Percentiles rank a stretch among this genome's conserved stretches.
Conservation (phyloP, 2,113 vertebrate genomes). For the Atlantisia rogersi region DNA sequence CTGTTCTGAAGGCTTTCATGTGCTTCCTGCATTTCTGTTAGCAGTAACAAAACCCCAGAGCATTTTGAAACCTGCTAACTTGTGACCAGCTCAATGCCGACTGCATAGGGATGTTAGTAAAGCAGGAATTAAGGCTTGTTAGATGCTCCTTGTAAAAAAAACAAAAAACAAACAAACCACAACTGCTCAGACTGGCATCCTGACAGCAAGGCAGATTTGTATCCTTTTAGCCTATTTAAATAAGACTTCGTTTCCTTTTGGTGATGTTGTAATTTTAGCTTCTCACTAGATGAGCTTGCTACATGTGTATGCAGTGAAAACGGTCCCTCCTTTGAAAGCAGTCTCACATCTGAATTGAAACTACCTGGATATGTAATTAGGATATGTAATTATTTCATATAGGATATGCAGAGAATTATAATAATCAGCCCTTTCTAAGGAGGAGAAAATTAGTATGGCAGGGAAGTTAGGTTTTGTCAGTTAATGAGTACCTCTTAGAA, state of each 20-base stretch:
- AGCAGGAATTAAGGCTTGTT: background rate
- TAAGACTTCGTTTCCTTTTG: background rate
- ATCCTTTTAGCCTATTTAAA: background rate
- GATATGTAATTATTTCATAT: conserved; percentile 17
- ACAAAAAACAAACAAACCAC: background rate
- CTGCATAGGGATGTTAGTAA: background rate
- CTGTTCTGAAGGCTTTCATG: background rate
- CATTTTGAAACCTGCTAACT: background rate
- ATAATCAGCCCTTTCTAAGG: background rate
- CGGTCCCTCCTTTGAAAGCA: background rate
- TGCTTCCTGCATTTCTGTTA: background rate
- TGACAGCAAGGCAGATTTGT: background rate
- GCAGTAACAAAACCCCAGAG: background rate
- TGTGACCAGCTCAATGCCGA: background rate
- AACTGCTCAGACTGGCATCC: background rate
- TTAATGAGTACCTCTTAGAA: conserved; percentile 8
- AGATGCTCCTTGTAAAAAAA: background rate
- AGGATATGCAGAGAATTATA: conserved; percentile 7
- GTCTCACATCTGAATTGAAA: background rate
- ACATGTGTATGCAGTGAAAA: background rate
- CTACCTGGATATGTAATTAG: background rate
- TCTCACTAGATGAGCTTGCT: background rate
- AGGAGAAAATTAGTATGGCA: background rate
- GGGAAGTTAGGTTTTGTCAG: background rate
- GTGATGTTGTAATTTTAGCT: background rate